A percentile compares a stretch with the other conserved stretches of the same genome.
phyloP scores from a whole-genome alignment of 2,113 vertebrate species.

The Pituophis catenifer region DNA sequence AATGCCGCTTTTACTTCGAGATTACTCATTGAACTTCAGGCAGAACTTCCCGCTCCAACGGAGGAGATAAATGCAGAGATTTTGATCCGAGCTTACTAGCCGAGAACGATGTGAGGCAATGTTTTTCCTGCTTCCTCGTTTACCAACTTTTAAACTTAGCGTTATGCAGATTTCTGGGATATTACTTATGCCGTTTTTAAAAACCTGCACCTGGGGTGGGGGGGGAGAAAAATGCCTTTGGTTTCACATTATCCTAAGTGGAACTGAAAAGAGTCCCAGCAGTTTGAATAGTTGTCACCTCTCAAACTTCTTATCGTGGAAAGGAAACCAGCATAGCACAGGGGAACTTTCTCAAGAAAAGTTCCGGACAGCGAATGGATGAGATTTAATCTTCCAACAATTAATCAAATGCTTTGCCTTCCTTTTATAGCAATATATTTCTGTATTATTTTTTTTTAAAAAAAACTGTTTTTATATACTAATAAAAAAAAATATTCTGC shows the following conservation, averaged over 20 bases:
- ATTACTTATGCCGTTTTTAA: neutral
- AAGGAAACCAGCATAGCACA: neutral
- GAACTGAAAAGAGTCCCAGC: neutral
- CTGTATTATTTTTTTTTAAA: neutral
- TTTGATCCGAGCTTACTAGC: neutral
- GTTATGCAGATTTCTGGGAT: neutral
- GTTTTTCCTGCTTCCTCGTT: neutral
- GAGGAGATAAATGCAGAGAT: neutral
- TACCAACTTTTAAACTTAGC: neutral
- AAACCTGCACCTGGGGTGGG: neutral
- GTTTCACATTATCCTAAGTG: neutral
- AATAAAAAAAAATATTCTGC: neutral
- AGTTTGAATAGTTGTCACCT: neutral
- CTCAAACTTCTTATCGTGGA: neutral
- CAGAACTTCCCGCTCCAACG: neutral
- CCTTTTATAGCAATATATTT: neutral
- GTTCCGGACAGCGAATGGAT: neutral
- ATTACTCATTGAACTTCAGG: neutral
- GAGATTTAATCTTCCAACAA: neutral
- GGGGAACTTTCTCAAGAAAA: neutral
- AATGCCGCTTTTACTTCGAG: neutral
- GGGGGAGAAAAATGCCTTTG: neutral
- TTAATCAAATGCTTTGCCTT: neutral
- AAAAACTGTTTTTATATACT: neutral
- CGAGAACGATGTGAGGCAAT: neutral